A percentile compares a stretch with the other conserved stretches of the same genome.
phyloP scores from a whole-genome alignment of 2,888 invertebrate species.

The Terebella lapidaria region DNA sequence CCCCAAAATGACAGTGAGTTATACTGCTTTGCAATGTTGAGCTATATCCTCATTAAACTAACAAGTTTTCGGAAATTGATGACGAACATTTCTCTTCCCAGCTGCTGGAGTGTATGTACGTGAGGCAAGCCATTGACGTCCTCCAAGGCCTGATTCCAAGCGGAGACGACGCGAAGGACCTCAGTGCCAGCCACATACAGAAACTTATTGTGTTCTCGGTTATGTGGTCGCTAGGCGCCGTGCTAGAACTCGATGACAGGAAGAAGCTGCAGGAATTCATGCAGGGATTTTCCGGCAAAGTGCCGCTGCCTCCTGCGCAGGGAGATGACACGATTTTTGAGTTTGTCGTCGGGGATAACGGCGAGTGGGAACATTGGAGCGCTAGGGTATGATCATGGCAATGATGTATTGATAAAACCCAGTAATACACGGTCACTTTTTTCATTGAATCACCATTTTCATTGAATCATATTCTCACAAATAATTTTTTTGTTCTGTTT shows the following conservation, averaged over 20 bases:
- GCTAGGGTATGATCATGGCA: conserved; percentile 63
- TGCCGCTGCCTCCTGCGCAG: conserved; percentile 36
- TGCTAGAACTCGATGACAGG: conserved; percentile 79
- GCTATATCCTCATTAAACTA: conserved; percentile 71
- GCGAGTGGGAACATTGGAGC: conserved; percentile 81
- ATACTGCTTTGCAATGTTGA: conserved; percentile 76
- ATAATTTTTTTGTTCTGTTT: no score
- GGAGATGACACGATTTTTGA: conserved; percentile 53
- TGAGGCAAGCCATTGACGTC: conserved; percentile 64
- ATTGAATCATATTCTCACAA: no score
- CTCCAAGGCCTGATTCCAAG: conserved; percentile 81
- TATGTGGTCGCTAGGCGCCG: conserved; percentile 87
- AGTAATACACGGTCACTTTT: neutral
- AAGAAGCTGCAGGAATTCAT: conserved; percentile 60
- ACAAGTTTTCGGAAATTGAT: conserved; percentile 28
- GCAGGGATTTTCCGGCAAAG: neutral
- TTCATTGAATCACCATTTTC: neutral
- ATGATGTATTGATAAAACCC: neutral
- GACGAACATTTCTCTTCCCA: conserved; percentile 45
- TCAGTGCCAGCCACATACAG: conserved; percentile 62
- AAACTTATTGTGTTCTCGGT: conserved; percentile 82
- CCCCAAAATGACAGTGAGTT: conserved; percentile 65
- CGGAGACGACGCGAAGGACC: conserved; percentile 50
- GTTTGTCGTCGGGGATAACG: conserved; percentile 46
- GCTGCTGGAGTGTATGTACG: conserved; percentile 85